Evolutionary conservation across 2,888 invertebrate genomes (phyloP), one percentile per base, ranked within the genome.

Genomic region (Cephus rjabovi): DNA sequence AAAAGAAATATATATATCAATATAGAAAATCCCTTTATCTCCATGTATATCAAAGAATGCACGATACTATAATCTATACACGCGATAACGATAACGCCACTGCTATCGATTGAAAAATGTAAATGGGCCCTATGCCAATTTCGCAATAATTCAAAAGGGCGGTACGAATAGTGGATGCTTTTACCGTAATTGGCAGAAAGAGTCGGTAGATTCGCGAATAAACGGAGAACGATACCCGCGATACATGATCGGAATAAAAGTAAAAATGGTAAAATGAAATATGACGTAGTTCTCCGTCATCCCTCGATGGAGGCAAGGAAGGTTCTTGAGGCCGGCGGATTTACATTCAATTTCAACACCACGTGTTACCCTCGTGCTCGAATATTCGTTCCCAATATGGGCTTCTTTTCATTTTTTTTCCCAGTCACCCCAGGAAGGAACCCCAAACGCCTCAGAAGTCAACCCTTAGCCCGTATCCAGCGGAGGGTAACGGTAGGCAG

Each of bases 171-270:
- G 56, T 2, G 56, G 23, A 56, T 78, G 81, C 81, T 81, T 79
- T 81, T 77, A 80, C 75, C 76, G 78, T 80, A 81, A 80, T 81
- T 80, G 78, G 80, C 76, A 79, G 40, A 23, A 23, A 23, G 23
- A 23, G 56, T 56, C 40, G 40, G 9, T 56, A 23, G 56, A 56
- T 23, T 56, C 56, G 56, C 56, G 56, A 56, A 56, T 56, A 56
- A 56, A 23, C 56, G 23, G 9, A 23, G 56, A 56, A 56, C 56
- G 56, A 56, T 56, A 56, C 23, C 40, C 40, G 40, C 40, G 40
- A 40, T 40, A 40, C 40, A 56, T 2, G 56, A 23, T 23, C 23
- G 23, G 56, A 56, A 56, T 56, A 56, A 56, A 56, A 23, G 56
- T 56, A 56, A 56, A 56, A 56, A 56, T 56, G 9, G 9, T 23